phyloP scores from a whole-genome alignment of 2,888 invertebrate species.

The Callinectes sapidus region DNA sequence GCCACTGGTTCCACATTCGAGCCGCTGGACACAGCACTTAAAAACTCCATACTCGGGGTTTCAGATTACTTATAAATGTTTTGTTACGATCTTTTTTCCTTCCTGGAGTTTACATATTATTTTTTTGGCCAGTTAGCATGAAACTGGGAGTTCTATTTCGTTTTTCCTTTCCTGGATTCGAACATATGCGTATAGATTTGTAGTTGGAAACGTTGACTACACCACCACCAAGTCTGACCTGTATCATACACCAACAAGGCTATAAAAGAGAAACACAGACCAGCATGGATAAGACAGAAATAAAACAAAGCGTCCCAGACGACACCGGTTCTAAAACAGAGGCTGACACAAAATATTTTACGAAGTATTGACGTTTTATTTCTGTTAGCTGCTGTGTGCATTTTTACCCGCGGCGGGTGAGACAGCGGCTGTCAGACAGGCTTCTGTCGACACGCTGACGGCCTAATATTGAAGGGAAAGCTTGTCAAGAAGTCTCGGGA shows the following conservation, averaged over 20 bases:
- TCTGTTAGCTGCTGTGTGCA: conserved; percentile 21
- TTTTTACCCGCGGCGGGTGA: not conserved
- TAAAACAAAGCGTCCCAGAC: not conserved
- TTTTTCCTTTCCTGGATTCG: not conserved
- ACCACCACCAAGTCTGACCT: not conserved
- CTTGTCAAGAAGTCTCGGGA: conserved; percentile 1
- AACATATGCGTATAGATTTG: not conserved
- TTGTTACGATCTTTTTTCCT: not conserved
- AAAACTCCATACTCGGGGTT: not conserved
- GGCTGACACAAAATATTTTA: not conserved
- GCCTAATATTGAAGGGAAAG: conserved; percentile 17
- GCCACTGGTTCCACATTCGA: not conserved
- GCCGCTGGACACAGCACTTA: not conserved
- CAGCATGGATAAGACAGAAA: not conserved
- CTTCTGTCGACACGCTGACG: conserved; percentile 16
- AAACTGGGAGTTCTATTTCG: not conserved
- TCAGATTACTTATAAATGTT: not conserved
- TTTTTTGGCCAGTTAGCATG: not conserved
- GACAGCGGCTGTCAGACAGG: conserved; percentile 10
- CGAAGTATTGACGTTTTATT: conserved; percentile 10
- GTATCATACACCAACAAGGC: not conserved
- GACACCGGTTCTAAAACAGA: not conserved
- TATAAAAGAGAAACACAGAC: conserved; percentile 10
- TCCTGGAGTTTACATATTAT: not conserved
- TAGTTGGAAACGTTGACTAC: not conserved